Evolutionary conservation across 2,888 invertebrate genomes (phyloP), one percentile per base, ranked within the genome.

Genomic region (Emmelina monodactyla): DNA sequence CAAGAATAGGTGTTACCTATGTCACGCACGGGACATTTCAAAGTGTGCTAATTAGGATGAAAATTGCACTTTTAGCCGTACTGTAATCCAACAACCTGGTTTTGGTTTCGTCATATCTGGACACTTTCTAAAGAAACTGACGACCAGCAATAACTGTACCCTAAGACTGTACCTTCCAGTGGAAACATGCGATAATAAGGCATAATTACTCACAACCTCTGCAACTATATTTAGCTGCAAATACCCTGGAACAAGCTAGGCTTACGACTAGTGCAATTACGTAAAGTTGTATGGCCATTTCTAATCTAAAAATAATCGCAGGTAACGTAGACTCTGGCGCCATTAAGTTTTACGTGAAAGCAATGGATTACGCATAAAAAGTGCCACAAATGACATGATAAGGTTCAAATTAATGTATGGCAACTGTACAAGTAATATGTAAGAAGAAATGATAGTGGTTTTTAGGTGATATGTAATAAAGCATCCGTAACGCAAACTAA

Each of bases 221-320:
- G 71, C 66, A 65, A 56, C 79, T 79, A 79, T 78, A 78, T 79
- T 76, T 79, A 79, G 79, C 71, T 58, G 63, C 68, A 62, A 66
- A 65, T 57, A 58, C 67, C 73, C 72, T 71, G 72, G 73, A 76
- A 68, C 75, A 65, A 58, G 70, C 72, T 62, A 63, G 60, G 73
- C 71, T 68, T 75, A 68, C 69, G 72, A 68, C 78, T 63, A 55
- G 72, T 67, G 73, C 68, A 79, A 79, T 78, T 79, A 78, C 79
- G 73, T 79, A 79, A 78, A 78, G 76, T 73, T 65, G 78, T 75
- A 76, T 71, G 71, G 78, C 76, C 78, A 78, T 79, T 79, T 79
- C 79, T 79, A 79, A 79, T 79, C 79, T 78, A 79, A 79, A 79
- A 79, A 79, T 79, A 79, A 79, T 79, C 79, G 76, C 66, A 75